Percentiles rank a stretch among this genome's conserved stretches.
Evolutionary conservation across 2,113 vertebrate genomes (phyloP).

Genomic region (human (Homo sapiens)): GRCh38 chr13:51751501-51752000

Average conservation of each 20-base stretch:
- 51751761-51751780: background rate
- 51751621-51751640: constrained; percentile 11
- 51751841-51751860: background rate
- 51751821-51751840: background rate
- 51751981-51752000: background rate
- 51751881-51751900: constrained; percentile 13
- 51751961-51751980: background rate
- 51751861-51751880: background rate
- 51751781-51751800: background rate
- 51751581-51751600: background rate
- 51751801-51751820: constrained; percentile 17
- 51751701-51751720: background rate
- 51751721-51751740: background rate
- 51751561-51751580: background rate
- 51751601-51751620: background rate
- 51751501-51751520: background rate
- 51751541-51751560: background rate
- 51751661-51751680: background rate
- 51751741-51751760: background rate
- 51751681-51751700: constrained; percentile 18
- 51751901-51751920: background rate
- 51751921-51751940: background rate
- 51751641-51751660: background rate
- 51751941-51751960: constrained; percentile 49
- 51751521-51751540: background rate